Percentiles rank a stretch among this genome's conserved stretches.
Evolutionary conservation across 2,797 vertebrate genomes (phyloP).

Genomic region (Xenopus petersii): DNA sequence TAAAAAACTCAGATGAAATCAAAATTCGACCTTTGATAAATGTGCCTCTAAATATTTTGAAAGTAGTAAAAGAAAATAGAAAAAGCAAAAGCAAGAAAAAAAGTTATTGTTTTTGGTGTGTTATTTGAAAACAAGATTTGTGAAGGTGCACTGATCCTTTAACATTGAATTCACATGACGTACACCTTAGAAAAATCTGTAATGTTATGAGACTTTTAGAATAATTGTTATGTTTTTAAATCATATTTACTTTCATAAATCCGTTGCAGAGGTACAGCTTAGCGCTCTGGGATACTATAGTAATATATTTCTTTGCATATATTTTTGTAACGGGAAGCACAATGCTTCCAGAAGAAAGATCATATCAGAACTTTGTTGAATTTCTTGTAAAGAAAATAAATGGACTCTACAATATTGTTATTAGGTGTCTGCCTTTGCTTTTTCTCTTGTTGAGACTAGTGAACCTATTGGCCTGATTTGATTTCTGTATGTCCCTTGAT

Average conservation of each 20-base stretch:
- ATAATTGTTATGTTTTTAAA: too few species aligned
- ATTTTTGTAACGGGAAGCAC: slow-evolving; percentile 36
- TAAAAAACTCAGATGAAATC: too few species aligned
- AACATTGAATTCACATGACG: too few species aligned
- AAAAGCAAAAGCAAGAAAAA: too few species aligned
- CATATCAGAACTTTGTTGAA: slow-evolving; percentile 32
- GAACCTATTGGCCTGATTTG: neutral
- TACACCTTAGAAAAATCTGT: too few species aligned
- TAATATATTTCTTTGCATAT: slow-evolving; percentile 33
- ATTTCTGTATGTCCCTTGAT: slow-evolving; percentile 10
- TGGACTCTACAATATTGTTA: slow-evolving; percentile 9
- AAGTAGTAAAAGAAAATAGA: too few species aligned
- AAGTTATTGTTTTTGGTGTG: too few species aligned
- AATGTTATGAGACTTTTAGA: too few species aligned
- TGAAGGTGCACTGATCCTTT: too few species aligned
- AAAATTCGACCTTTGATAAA: too few species aligned
- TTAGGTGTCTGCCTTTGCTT: slow-evolving; percentile 8
- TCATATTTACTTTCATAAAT: neutral
- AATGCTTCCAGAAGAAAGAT: slow-evolving; percentile 17
- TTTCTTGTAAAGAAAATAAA: slow-evolving; percentile 36
- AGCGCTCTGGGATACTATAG: slow-evolving; percentile 9
- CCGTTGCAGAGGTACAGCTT: slow-evolving; percentile 11
- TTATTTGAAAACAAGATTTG: too few species aligned
- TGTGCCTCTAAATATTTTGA: too few species aligned
- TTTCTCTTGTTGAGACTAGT: slow-evolving; percentile 2